Percentiles rank a stretch among this genome's conserved stretches.
These are phyloP conservation scores for Monochamus saltuarius DNA, from an alignment of 1,140 invertebrate species.

Conservation along the genomic window DNA sequence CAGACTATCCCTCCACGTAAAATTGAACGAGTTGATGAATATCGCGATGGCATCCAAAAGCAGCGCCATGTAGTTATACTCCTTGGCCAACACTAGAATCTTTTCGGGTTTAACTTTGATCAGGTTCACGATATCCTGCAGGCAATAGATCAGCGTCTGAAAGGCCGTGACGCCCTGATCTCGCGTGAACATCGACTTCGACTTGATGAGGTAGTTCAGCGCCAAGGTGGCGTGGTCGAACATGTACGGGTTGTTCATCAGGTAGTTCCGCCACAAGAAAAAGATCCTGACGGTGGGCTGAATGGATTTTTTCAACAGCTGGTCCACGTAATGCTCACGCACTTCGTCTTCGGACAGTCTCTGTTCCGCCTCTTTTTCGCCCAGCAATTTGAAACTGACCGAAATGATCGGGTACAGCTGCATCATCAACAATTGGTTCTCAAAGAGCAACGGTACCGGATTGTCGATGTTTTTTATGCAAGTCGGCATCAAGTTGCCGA, in stretches of 20 bases:
- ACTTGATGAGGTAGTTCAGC: conserved; percentile 56
- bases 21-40: conserved; percentile 67
- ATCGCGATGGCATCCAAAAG: conserved; percentile 63
- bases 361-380: conserved; percentile 37
- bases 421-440: conserved; percentile 60
- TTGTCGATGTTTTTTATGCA: conserved; percentile 40
- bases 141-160: conserved; percentile 65
- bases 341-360: conserved; percentile 50
- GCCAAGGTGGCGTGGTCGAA: conserved; percentile 65
- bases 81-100: conserved; percentile 20
- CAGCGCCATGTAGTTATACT: conserved; percentile 54
- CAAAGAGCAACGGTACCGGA: conserved; percentile 49
- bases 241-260: conserved; percentile 57
- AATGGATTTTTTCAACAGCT: conserved; percentile 9
- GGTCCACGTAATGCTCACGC: background rate
- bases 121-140: conserved; percentile 59
- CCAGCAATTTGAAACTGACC: conserved; percentile 6
- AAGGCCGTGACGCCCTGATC: conserved; percentile 70
- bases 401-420: conserved; percentile 62
- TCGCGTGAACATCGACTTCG: conserved; percentile 54
- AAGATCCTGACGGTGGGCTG: conserved; percentile 32
- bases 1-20: conserved; percentile 72
- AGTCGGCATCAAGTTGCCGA: conserved; percentile 39
- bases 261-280: conserved; percentile 50
- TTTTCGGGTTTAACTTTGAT: conserved; percentile 30